These are phyloP conservation scores for Odontomachus brunneus DNA, from an alignment of 1,140 invertebrate species.

Conservation along the genomic window DNA sequence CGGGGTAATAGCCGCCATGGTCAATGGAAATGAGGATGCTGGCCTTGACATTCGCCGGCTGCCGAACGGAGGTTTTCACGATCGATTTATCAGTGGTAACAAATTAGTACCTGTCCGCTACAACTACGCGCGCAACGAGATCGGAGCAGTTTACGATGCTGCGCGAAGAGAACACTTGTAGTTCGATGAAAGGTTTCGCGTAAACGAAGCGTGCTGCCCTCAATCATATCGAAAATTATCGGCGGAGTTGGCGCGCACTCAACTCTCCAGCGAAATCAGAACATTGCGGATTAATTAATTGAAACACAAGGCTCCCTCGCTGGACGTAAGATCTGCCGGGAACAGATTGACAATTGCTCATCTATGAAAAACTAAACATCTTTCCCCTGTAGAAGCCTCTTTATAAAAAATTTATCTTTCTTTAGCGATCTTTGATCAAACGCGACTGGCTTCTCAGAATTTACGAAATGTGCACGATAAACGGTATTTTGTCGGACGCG, in stretches of 20 bases:
- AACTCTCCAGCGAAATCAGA: background rate
- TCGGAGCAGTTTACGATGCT: slow-evolving; percentile 34
- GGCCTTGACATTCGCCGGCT: slow-evolving; percentile 75
- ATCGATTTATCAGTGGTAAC: slow-evolving; percentile 50
- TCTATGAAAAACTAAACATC: too few species aligned
- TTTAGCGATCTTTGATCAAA: too few species aligned
- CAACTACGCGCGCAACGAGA: slow-evolving; percentile 10
- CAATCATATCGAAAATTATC: background rate
- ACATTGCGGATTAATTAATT: background rate
- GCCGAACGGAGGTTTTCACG: slow-evolving; percentile 39
- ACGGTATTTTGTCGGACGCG: background rate
- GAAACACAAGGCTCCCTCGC: too few species aligned
- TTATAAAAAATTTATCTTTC: too few species aligned
- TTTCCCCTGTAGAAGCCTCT: too few species aligned
- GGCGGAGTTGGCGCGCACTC: background rate
- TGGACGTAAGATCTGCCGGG: too few species aligned
- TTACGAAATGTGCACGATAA: background rate
- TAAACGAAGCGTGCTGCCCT: background rate
- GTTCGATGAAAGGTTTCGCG: slow-evolving; percentile 22
- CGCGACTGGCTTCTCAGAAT: background rate
- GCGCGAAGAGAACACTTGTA: background rate
- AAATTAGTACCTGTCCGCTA: slow-evolving; percentile 63
- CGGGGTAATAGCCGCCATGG: slow-evolving; percentile 73
- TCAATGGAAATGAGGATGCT: slow-evolving; percentile 68
- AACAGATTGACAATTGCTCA: too few species aligned